Evolutionary conservation across 2,113 vertebrate species (phyloP).

Genomic region (Penelope pileata): DNA sequence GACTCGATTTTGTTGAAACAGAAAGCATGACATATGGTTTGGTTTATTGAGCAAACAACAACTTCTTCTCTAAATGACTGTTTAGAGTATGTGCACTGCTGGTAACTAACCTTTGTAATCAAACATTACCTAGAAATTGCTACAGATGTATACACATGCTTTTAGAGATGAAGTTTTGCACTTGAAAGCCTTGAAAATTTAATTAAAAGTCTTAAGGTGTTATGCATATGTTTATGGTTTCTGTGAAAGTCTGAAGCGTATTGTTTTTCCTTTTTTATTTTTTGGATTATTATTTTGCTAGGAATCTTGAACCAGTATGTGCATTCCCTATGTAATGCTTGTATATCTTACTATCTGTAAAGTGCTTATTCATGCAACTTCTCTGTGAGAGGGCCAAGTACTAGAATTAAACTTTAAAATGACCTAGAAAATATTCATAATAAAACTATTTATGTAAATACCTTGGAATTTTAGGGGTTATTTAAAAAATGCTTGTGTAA

Average conservation of each 20-base stretch:
- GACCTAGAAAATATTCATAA: background rate
- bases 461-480: background rate
- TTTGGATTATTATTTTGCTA: background rate
- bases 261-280: background rate
- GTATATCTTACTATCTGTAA: background rate
- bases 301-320: background rate
- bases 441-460: background rate
- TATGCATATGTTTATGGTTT: background rate
- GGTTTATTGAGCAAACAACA: conserved; percentile 33
- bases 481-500: background rate
- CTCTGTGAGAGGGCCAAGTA: background rate
- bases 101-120: conserved; percentile 34
- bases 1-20: background rate
- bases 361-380: background rate
- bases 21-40: background rate
- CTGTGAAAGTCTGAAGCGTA: background rate
- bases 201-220: background rate
- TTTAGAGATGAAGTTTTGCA: background rate
- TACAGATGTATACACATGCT: background rate
- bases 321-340: background rate
- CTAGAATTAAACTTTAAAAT: background rate
- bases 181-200: background rate
- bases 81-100: background rate
- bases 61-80: conserved; percentile 15
- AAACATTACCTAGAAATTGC: conserved; percentile 6